These are phyloP conservation scores for Calyptommatus sinebrachiatus DNA, from an alignment of 2,113 vertebrate species.

Conservation along the genomic window DNA sequence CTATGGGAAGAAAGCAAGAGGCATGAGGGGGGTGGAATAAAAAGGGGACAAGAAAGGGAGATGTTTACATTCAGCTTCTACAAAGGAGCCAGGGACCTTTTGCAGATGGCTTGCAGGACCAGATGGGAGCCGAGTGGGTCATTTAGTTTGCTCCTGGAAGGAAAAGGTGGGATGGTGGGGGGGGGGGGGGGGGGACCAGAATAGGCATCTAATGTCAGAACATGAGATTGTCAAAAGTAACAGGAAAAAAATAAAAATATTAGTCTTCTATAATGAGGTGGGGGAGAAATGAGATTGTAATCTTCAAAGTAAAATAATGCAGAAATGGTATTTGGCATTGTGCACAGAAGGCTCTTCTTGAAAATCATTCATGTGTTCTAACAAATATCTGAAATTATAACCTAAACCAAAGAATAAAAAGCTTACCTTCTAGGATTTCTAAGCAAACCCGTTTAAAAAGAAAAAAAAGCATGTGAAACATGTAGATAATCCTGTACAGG, in stretches of 20 bases:
- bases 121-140: not conserved
- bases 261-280: not conserved
- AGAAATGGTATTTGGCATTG: not conserved
- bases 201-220: constrained; percentile 1
- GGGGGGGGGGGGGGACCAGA: not conserved
- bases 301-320: not conserved
- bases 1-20: not conserved
- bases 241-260: not conserved
- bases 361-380: not conserved
- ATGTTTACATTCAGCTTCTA: not conserved
- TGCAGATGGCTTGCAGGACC: not conserved
- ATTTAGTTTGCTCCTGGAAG: not conserved
- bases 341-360: not conserved
- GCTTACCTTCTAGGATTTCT: constrained; percentile 1
- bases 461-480: not conserved
- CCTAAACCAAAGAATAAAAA: not conserved
- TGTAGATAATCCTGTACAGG: not conserved
- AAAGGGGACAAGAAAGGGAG: not conserved
- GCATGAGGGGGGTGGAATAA: not conserved
- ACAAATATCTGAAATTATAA: not conserved
- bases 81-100: constrained; percentile 2
- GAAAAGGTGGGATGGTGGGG: too few relatives aligned
- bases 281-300: not conserved
- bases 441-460: not conserved
- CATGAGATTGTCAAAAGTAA: not conserved